Evolutionary conservation across 2,797 vertebrate species (phyloP).

Genomic region (Anas capensis): DNA sequence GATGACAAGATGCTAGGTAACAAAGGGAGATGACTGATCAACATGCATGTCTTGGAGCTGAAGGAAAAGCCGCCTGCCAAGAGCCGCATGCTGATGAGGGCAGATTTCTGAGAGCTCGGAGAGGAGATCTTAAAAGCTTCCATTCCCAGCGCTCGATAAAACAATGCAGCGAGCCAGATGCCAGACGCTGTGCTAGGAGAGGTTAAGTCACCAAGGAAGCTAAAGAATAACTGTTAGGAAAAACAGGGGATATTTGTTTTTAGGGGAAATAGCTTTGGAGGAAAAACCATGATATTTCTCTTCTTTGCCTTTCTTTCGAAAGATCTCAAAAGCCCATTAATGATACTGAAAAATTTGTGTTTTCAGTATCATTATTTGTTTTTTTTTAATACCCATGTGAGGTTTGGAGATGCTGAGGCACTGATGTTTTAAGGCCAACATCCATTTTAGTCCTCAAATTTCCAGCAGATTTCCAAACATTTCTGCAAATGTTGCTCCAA

Average conservation of each 20-base stretch:
- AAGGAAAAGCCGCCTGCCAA: background rate
- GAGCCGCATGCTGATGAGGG: constrained; percentile 62
- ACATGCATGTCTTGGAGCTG: constrained; percentile 60
- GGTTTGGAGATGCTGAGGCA: background rate
- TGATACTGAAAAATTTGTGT: background rate
- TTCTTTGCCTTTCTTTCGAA: background rate
- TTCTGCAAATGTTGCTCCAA: background rate
- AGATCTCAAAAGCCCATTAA: background rate
- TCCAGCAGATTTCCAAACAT: background rate
- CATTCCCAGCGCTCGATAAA: background rate
- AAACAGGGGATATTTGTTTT: background rate
- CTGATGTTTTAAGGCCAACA: background rate
- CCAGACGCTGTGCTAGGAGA: background rate
- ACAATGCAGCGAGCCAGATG: background rate
- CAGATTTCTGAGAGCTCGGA: background rate
- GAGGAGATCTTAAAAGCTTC: constrained; percentile 35
- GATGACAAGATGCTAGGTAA: constrained; percentile 46
- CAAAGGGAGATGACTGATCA: constrained; percentile 60
- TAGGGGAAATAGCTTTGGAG: background rate
- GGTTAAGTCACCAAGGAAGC: constrained; percentile 5
- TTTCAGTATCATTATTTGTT: no score
- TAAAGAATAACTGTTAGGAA: background rate
- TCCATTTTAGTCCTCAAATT: background rate
- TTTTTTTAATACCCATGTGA: background rate
- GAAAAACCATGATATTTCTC: background rate